Conservation (phyloP, 2,888 invertebrate genomes). For the Pseudanteris insignis region DNA sequence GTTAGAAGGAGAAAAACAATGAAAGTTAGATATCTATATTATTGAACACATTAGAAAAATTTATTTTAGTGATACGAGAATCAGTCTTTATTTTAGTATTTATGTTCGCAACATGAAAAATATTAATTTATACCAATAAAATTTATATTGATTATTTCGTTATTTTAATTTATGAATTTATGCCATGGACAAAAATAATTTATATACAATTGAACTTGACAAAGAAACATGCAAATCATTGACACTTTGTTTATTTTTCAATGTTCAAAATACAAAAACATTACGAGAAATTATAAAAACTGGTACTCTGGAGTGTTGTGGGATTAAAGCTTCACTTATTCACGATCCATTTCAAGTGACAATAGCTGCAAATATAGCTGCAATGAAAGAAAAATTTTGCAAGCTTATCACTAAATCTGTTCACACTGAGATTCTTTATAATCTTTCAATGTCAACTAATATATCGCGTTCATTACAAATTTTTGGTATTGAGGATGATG, state of each 20-base stretch:
- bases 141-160: background rate
- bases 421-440: constrained; percentile 75
- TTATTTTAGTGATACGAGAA: too few relatives aligned
- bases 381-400: constrained; percentile 67
- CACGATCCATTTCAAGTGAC: constrained; percentile 72
- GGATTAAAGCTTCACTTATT: constrained; percentile 72
- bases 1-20: too few relatives aligned
- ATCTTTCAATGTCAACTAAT: constrained; percentile 75
- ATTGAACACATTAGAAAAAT: too few relatives aligned
- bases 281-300: constrained; percentile 70
- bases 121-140: too few relatives aligned
- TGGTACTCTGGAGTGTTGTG: constrained; percentile 71
- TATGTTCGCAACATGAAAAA: too few relatives aligned
- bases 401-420: constrained; percentile 72
- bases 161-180: background rate
- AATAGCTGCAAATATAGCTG: constrained; percentile 76
- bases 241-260: constrained; percentile 69
- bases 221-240: constrained; percentile 65
- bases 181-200: constrained; percentile 5
- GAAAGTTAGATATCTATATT: too few relatives aligned
- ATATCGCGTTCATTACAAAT: constrained; percentile 75
- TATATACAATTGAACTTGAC: constrained; percentile 62
- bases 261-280: constrained; percentile 71
- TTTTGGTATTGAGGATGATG: constrained; percentile 72
- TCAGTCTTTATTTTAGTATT: too few relatives aligned